Evolutionary conservation across 2,888 invertebrate genomes (phyloP).

Genomic region (Scaptomyza flava): DNA sequence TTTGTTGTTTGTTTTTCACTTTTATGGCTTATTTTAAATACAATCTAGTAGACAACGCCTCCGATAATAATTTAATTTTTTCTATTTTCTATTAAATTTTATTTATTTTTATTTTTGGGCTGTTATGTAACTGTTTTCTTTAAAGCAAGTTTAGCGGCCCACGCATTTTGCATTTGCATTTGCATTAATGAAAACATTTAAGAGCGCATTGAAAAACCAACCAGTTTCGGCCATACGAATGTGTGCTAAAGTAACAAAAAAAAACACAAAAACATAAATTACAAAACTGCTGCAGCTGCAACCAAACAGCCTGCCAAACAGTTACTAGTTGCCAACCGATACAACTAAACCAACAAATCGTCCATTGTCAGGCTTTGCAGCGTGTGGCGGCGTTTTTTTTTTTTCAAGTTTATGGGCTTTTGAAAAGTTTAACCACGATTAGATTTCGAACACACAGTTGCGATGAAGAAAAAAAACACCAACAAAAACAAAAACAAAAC

Average conservation of each 20-base stretch:
- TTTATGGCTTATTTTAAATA: background rate
- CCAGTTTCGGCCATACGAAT: slow-evolving; percentile 52
- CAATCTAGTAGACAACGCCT: slow-evolving; percentile 2
- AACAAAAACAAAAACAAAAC: background rate
- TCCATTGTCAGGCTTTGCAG: slow-evolving; percentile 19
- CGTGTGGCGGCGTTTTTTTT: slow-evolving; percentile 7
- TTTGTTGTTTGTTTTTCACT: background rate
- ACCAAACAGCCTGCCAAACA: background rate
- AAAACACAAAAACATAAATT: slow-evolving; percentile 1
- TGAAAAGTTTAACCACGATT: slow-evolving; percentile 35
- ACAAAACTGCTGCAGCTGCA: slow-evolving; percentile 46
- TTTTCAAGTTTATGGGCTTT: slow-evolving; percentile 56
- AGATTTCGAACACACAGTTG: slow-evolving; percentile 35
- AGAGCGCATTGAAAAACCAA: slow-evolving; percentile 43
- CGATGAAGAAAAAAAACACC: slow-evolving; percentile 24
- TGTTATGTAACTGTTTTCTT: slow-evolving; percentile 44
- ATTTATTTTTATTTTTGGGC: slow-evolving; percentile 9
- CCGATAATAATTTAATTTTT: background rate
- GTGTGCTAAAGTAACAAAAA: slow-evolving; percentile 52
- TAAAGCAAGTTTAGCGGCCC: slow-evolving; percentile 48
- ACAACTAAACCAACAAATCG: slow-evolving; percentile 14
- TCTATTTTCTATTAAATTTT: slow-evolving; percentile 3
- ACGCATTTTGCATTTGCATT: slow-evolving; percentile 55
- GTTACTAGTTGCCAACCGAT: slow-evolving; percentile 8
- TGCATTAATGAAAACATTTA: slow-evolving; percentile 56